A percentile compares a stretch with the other conserved stretches of the same genome.
Evolutionary conservation across 2,797 vertebrate genomes (phyloP).

Genomic region (Mus caroli): DNA sequence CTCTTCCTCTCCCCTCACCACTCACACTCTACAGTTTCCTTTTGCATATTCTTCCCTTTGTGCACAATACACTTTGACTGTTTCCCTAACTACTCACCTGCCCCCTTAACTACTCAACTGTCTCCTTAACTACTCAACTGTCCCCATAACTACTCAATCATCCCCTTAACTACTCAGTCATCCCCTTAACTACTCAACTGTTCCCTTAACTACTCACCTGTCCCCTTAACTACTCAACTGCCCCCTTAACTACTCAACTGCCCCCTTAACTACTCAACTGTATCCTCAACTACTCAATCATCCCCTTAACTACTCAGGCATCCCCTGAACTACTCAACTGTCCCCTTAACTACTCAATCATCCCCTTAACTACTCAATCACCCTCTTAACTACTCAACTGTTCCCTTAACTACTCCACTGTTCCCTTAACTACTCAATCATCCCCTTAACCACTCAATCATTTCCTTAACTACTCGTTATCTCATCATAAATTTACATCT

Average conservation of each 20-base stretch:
- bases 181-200: too few relatives aligned
- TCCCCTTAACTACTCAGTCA: too few relatives aligned
- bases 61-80: not conserved
- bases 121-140: too few relatives aligned
- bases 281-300: not conserved
- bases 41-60: conserved; percentile 3
- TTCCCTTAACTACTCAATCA: not conserved
- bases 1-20: not conserved
- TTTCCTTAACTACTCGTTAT: not conserved
- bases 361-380: not conserved
- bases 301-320: not conserved
- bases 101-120: too few relatives aligned
- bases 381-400: not conserved
- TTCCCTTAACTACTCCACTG: not conserved
- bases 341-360: not conserved
- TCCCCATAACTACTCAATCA: too few relatives aligned
- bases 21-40: not conserved
- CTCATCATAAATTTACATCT: too few relatives aligned
- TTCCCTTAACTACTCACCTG: too few relatives aligned
- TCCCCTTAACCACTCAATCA: not conserved
- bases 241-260: too few relatives aligned
- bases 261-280: not conserved
- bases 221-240: too few relatives aligned
- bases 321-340: not conserved
- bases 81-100: not conserved